Conservation (phyloP, 2,888 invertebrate genomes). For the Caradrina kadenii region DNA sequence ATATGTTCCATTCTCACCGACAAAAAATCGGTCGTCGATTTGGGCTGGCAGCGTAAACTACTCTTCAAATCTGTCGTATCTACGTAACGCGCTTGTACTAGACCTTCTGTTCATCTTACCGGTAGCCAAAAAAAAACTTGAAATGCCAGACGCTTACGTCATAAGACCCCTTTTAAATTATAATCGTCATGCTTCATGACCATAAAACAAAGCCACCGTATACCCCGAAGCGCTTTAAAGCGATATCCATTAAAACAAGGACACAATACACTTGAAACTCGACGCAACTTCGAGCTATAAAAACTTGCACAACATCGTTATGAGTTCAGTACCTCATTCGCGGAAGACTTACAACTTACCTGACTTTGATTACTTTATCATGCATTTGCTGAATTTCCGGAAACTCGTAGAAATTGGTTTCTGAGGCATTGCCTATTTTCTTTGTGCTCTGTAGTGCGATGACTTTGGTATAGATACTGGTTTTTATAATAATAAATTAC, state of each 20-base stretch:
- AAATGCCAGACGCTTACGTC: not conserved
- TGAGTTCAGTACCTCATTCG: conserved; percentile 54
- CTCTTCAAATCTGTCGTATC: too few relatives aligned
- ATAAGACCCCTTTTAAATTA: not conserved
- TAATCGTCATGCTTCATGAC: conserved; percentile 30
- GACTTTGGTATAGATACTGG: too few relatives aligned
- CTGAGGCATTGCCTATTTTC: not conserved
- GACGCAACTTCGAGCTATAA: conserved; percentile 48
- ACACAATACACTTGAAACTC: conserved; percentile 43
- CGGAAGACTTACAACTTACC: conserved; percentile 51
- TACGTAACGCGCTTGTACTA: too few relatives aligned
- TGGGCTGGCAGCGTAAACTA: too few relatives aligned
- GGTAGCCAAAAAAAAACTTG: not conserved
- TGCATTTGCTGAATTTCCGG: conserved; percentile 34
- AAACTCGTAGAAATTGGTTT: conserved; percentile 6
- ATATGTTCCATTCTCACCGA: too few relatives aligned
- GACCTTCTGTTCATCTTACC: not conserved
- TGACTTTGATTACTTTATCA: conserved; percentile 33
- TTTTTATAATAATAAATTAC: too few relatives aligned
- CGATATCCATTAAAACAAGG: conserved; percentile 58
- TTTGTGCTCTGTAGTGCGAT: not conserved
- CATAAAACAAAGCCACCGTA: conserved; percentile 34
- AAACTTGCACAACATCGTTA: conserved; percentile 59
- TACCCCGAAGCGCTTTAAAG: conserved; percentile 55
- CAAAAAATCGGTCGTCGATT: too few relatives aligned